These are phyloP conservation scores for Drosophila lacteicornis DNA, from an alignment of 1,140 invertebrate species.

Conservation along the genomic window DNA sequence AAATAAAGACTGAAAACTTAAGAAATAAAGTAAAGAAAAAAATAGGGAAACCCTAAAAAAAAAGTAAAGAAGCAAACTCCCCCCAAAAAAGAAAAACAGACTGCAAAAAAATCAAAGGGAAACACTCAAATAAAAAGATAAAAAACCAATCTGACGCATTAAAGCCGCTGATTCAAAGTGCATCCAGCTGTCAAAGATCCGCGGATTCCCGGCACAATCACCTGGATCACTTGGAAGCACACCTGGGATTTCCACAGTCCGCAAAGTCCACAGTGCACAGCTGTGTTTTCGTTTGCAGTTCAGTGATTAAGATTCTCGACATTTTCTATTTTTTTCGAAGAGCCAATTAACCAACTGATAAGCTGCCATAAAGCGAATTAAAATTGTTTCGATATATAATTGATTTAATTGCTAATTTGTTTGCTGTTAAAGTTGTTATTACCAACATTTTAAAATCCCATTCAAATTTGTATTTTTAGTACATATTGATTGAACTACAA, in stretches of 20 bases:
- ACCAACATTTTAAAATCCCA: no score
- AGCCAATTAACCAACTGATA: constrained; percentile 4
- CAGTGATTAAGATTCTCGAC: constrained; percentile 21
- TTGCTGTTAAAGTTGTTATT: no score
- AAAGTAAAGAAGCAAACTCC: no score
- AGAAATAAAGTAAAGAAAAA: no score
- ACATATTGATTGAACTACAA: no score
- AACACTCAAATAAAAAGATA: background rate
- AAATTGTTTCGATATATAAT: no score
- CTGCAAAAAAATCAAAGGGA: no score
- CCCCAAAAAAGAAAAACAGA: no score
- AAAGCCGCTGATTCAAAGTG: constrained; percentile 3
- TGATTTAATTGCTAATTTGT: background rate
- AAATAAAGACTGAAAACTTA: no score
- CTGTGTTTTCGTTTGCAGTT: constrained; percentile 27
- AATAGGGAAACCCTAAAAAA: no score
- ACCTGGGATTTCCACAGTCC: background rate
- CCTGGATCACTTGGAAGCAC: constrained; percentile 9
- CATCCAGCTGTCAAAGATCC: constrained; percentile 10
- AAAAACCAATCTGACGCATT: background rate
- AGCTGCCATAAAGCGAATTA: background rate
- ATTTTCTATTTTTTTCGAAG: background rate
- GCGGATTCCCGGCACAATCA: background rate
- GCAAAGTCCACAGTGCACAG: constrained; percentile 4
- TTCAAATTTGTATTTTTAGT: no score